These are phyloP conservation scores for Yponomeuta malinellus DNA, from an alignment of 2,888 invertebrate species.

Conservation along the genomic window DNA sequence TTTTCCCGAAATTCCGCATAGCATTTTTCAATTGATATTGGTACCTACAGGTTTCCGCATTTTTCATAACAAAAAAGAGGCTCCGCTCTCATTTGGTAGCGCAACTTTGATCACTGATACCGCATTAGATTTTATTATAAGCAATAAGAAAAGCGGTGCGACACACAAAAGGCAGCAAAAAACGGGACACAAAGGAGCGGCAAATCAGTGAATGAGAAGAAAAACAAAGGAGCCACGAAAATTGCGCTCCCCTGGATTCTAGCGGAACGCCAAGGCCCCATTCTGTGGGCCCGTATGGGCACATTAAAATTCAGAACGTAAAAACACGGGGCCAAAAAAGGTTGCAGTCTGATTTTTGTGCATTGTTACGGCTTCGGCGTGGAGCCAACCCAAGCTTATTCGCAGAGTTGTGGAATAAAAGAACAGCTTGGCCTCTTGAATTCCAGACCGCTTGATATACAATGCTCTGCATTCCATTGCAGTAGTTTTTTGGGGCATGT, in stretches of 20 bases:
- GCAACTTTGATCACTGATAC: constrained; percentile 19
- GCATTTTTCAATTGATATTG: background rate
- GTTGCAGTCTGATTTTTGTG: constrained; percentile 42
- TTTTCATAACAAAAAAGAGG: background rate
- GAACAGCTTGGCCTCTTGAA: background rate
- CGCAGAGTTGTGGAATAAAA: background rate
- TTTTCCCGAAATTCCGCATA: no score
- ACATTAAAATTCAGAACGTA: constrained; percentile 40
- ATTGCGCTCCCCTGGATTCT: constrained; percentile 5
- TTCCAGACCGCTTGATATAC: background rate
- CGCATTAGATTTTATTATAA: constrained; percentile 32
- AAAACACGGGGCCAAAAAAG: constrained; percentile 24
- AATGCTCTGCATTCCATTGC: no score
- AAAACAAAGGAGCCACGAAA: constrained; percentile 11
- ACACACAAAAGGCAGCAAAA: constrained; percentile 25
- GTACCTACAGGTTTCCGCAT: background rate
- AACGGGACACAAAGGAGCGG: constrained; percentile 23
- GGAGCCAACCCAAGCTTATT: constrained; percentile 14
- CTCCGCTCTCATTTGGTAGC: background rate
- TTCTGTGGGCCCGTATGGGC: constrained; percentile 29
- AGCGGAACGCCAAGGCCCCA: background rate
- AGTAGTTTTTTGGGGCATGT: no score
- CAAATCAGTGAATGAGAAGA: constrained; percentile 26
- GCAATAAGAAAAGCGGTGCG: constrained; percentile 33
- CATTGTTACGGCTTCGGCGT: constrained; percentile 37